Base-by-base conservation (phyloP, 92 coral and sea anemone genomes). In the Porites cylindrica region DNA sequence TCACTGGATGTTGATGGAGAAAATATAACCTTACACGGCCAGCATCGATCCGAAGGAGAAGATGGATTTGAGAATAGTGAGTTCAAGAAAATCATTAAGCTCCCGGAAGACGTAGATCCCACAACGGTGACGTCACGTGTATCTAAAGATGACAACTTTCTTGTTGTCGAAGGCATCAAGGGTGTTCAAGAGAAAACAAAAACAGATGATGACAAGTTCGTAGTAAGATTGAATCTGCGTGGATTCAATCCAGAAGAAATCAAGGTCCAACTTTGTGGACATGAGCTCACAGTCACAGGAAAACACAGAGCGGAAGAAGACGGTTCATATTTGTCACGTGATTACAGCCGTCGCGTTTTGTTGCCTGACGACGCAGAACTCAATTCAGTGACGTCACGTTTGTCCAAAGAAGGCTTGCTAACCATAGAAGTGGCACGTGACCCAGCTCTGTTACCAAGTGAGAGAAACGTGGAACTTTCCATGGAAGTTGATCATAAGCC, bases 41-140 rank as follows among this genome's bases (percentile, higher is more conserved):
- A 85, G 68, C 93, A 90, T 71, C 83, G 78, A 47, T 67, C 81
- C 0, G 90, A 90, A 50, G 52, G 79, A 17, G 90, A 90, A 72
- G 76, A 78, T 66, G 90, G 93, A 8, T 85, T 78, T 11, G 90
- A 90, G 10, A 56, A 71, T 10, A 51, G 82, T 24, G 90, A 90
- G 85, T 84, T 90, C 52, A 86, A 85, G 64, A 81, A 81, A 72
- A 75, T 77, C 70, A 85, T 83, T 72, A 84, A 72, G 14, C 78
- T 90, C 14, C 93, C 90, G 11, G 82, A 85, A 24, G 93, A 62
- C 52, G 80, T 85, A 3, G 90, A 85, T 68, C 90, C 93, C 19
- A 10, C 64, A 10, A 76, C 93, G 0, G 92, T 89, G 61, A 89
- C 59, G 74, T 83, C 92, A 19, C 86, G 92, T 38, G 72, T 64